Percentiles rank a stretch among this genome's conserved stretches.
Evolutionary conservation across 2,113 vertebrate genomes (phyloP).

Genomic region (Centropus unirufus): DNA sequence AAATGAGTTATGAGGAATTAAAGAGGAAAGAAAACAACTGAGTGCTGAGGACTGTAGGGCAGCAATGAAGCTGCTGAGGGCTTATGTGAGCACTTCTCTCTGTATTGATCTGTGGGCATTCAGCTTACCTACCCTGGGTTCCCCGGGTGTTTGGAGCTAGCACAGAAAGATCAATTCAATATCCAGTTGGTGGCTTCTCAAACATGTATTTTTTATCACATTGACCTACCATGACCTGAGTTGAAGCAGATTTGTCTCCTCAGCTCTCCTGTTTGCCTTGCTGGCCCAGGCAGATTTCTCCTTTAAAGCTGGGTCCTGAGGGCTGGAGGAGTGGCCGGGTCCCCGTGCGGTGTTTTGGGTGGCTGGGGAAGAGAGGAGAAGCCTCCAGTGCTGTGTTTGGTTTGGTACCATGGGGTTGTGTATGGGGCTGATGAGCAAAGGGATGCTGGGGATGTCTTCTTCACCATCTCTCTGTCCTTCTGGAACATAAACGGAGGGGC

Average conservation of each 20-base stretch:
- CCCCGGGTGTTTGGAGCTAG: not conserved
- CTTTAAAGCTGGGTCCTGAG: not conserved
- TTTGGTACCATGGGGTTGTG: rapidly evolving
- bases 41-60: not conserved
- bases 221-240: not conserved
- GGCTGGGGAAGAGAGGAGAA: rapidly evolving
- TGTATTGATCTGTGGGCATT: not conserved
- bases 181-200: not conserved
- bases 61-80: rapidly evolving
- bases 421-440: rapidly evolving
- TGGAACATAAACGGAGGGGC: too few species aligned
- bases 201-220: not conserved
- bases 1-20: slow-evolving; percentile 25
- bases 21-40: not conserved
- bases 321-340: not conserved
- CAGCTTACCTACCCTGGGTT: not conserved
- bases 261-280: not conserved
- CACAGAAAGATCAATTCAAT: not conserved
- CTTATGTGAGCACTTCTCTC: not conserved
- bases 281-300: not conserved
- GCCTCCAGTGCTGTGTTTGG: rapidly evolving
- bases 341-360: rapidly evolving
- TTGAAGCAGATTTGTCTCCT: slow-evolving; percentile 2
- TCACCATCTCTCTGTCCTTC: too few species aligned
- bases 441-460: not conserved